Percentiles rank a stretch among this genome's conserved stretches.
phyloP scores from a whole-genome alignment of 2,113 vertebrate species.

The Reinhardtius hippoglossoides region DNA sequence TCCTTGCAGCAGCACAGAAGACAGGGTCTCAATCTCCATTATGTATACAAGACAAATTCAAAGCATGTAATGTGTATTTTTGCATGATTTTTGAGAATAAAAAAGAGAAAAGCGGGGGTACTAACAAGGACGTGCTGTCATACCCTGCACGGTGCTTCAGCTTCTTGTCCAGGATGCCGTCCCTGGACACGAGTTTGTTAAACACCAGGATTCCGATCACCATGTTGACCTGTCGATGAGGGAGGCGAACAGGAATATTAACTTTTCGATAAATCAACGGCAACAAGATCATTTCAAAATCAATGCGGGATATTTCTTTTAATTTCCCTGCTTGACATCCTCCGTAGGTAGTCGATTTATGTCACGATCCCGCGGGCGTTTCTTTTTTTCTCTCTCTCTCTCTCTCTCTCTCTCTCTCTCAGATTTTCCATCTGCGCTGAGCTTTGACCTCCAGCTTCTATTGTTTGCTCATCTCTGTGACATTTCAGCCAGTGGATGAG shows the following conservation, averaged over 20 bases:
- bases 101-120: conserved; percentile 62
- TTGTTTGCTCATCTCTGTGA: conserved; percentile 62
- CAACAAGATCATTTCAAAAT: conserved; percentile 9
- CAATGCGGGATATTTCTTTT: background rate
- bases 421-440: conserved; percentile 29
- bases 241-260: background rate
- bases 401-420: background rate
- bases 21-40: conserved; percentile 59
- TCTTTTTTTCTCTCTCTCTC: background rate
- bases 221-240: conserved; percentile 96
- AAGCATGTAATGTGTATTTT: conserved; percentile 58
- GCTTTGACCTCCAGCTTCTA: conserved; percentile 62
- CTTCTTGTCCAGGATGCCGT: conserved; percentile 99
- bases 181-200: conserved; percentile 99
- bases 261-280: conserved; percentile 3
- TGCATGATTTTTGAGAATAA: conserved; percentile 31
- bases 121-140: conserved; percentile 83
- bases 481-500: conserved; percentile 70
- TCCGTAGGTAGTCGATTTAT: conserved; percentile 20
- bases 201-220: conserved; percentile 99
- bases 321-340: conserved; percentile 19
- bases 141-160: conserved; percentile 99
- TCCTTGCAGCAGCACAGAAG: conserved; percentile 42
- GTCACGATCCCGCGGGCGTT: conserved; percentile 15
- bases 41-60: conserved; percentile 12